Conservation (phyloP, 53 echinoderm and acorn worm species). For the Temnopleurus reevesii region DNA sequence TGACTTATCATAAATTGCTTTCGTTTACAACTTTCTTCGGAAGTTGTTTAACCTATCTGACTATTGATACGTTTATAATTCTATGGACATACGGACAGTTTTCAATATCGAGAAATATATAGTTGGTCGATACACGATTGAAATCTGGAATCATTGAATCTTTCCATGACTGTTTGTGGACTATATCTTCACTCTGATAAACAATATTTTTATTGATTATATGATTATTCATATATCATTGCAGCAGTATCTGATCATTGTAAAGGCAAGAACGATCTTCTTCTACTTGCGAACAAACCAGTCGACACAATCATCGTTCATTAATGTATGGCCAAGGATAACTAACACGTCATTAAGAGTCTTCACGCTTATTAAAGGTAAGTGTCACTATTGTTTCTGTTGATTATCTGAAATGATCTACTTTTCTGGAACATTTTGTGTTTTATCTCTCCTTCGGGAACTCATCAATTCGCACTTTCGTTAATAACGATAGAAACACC, state of each 20-base stretch:
- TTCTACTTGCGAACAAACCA: not conserved
- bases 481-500: not conserved
- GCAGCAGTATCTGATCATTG: not conserved
- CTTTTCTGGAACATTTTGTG: too few species aligned
- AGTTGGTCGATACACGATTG: too few species aligned
- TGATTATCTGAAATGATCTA: not conserved
- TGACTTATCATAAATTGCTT: not conserved
- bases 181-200: too few species aligned
- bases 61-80: too few species aligned
- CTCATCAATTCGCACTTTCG: not conserved
- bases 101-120: too few species aligned
- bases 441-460: too few species aligned
- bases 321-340: conserved; percentile 5
- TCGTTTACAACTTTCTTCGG: too few species aligned
- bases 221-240: not conserved
- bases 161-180: too few species aligned
- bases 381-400: not conserved
- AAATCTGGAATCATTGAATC: too few species aligned
- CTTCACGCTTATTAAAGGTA: not conserved
- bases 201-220: not conserved
- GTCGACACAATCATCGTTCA: not conserved
- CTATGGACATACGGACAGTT: too few species aligned
- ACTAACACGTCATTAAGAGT: not conserved
- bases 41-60: too few species aligned
- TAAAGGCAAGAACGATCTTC: not conserved